phyloP scores from a whole-genome alignment of 1,140 invertebrate genomes.

The Diuraphis noxia region DNA sequence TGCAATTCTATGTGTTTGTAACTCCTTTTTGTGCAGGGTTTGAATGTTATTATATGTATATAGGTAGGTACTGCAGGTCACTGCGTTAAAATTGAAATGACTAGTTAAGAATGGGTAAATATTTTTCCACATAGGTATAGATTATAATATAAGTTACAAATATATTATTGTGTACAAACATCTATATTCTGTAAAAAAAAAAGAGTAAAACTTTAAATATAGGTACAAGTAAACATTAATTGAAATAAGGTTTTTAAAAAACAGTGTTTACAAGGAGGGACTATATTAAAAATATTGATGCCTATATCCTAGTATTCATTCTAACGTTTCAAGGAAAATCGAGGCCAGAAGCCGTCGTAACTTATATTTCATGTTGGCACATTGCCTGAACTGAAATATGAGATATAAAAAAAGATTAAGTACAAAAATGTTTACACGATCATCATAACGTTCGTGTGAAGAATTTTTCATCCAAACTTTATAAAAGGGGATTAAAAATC shows the following conservation, averaged over 20 bases:
- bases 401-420: background rate
- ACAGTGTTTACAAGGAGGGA: background rate
- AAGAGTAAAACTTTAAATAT: background rate
- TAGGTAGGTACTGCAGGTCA: background rate
- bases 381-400: conserved; percentile 1
- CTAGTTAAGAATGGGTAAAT: background rate
- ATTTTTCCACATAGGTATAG: background rate
- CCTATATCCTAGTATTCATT: background rate
- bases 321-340: background rate
- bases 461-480: background rate
- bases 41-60: background rate
- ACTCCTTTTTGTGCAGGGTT: background rate
- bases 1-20: background rate
- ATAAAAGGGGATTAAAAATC: background rate
- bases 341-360: background rate
- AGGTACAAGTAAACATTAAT: background rate
- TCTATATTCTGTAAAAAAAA: too few relatives aligned
- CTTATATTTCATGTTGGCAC: conserved; percentile 21
- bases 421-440: conserved; percentile 24
- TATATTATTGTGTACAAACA: background rate
- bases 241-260: background rate
- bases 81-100: background rate
- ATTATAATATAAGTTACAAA: background rate
- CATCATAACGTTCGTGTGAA: background rate
- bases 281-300: background rate